phyloP scores from a whole-genome alignment of 2,888 invertebrate genomes.

The Lycocerus yunnanus region DNA sequence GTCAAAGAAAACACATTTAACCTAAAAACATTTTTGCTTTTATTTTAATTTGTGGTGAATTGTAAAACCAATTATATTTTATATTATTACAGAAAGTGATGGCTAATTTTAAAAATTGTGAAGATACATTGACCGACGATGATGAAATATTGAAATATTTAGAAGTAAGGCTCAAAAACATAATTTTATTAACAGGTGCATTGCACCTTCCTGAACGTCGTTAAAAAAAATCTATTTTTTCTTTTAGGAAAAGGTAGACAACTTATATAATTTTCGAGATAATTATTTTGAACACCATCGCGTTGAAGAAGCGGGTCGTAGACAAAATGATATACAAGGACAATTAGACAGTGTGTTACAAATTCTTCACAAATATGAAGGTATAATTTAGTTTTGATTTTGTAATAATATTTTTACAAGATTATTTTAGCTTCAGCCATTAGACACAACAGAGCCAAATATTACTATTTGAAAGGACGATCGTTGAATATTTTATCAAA shows the following conservation, averaged over 20 bases:
- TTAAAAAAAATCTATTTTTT: conserved; percentile 34
- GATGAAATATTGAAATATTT: conserved; percentile 42
- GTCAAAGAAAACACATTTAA: background rate
- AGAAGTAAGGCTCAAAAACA: conserved; percentile 39
- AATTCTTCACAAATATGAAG: conserved; percentile 69
- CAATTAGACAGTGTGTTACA: conserved; percentile 65
- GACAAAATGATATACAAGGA: conserved; percentile 66
- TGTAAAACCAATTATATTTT: background rate
- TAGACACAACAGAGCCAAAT: conserved; percentile 60
- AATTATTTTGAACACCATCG: conserved; percentile 78
- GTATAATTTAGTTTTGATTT: conserved; percentile 48
- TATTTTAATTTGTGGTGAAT: background rate
- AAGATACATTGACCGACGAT: conserved; percentile 26
- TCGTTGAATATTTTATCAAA: conserved; percentile 73
- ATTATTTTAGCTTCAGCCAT: conserved; percentile 48
- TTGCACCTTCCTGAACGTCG: conserved; percentile 4
- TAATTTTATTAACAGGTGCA: conserved; percentile 39
- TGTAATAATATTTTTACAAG: background rate
- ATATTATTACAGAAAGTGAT: background rate
- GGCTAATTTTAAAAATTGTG: background rate
- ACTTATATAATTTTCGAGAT: conserved; percentile 72
- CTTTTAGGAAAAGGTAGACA: conserved; percentile 69
- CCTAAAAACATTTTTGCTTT: background rate
- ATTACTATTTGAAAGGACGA: conserved; percentile 74
- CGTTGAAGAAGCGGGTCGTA: conserved; percentile 69